These are phyloP conservation scores for Lampropteryx suffumata DNA, from an alignment of 2,888 invertebrate species.

Conservation along the genomic window DNA sequence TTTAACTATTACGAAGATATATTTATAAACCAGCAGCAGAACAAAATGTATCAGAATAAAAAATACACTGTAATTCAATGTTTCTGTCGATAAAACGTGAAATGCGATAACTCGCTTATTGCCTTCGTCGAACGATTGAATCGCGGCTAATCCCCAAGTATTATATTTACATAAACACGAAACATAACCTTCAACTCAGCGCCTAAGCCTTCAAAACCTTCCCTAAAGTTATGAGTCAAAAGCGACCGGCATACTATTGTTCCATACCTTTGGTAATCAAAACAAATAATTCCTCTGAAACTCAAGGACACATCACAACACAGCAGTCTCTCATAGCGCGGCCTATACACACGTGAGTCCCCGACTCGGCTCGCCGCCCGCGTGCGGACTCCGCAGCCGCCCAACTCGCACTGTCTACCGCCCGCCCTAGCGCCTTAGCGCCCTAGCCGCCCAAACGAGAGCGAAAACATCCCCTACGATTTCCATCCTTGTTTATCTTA, in stretches of 20 bases:
- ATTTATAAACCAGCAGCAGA: too few relatives aligned
- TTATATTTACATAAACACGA: constrained; percentile 27
- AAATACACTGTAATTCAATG: too few relatives aligned
- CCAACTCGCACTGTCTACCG: constrained; percentile 22
- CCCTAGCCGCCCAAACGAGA: constrained; percentile 63
- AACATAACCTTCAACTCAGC: constrained; percentile 17
- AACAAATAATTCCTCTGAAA: background rate
- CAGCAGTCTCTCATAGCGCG: background rate
- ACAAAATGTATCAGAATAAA: too few relatives aligned
- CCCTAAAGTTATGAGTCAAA: background rate
- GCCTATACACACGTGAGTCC: background rate
- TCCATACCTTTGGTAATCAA: constrained; percentile 4
- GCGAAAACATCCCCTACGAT: constrained; percentile 66
- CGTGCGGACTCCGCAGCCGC: constrained; percentile 24
- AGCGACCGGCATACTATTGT: background rate
- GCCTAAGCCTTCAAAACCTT: background rate
- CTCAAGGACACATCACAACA: constrained; percentile 21
- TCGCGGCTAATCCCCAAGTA: constrained; percentile 1
- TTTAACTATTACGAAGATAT: too few relatives aligned
- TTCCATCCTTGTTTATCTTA: constrained; percentile 41
- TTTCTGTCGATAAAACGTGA: background rate
- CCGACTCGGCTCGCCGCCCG: background rate
- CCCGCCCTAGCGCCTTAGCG: constrained; percentile 31
- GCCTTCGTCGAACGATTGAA: background rate
- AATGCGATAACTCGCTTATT: background rate